Evolutionary conservation across 2,888 invertebrate species (phyloP).

Genomic region (Lasioglossum figueresi): DNA sequence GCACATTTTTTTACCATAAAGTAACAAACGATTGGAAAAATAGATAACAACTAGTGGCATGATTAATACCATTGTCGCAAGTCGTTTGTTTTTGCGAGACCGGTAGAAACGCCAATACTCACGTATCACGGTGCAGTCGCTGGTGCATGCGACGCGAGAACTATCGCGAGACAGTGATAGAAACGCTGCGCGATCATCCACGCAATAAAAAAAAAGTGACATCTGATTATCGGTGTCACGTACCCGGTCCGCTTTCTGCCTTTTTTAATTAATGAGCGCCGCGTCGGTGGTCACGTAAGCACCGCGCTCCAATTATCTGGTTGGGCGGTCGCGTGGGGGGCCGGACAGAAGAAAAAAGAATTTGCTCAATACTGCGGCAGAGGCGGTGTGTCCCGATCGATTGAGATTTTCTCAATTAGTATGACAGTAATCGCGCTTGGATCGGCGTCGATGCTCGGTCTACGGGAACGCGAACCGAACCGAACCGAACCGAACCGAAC

Average conservation of each 20-base stretch:
- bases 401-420: conserved; percentile 54
- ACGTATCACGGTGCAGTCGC: neutral
- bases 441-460: conserved; percentile 27
- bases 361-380: conserved; percentile 20
- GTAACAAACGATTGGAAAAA: neutral
- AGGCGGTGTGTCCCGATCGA: conserved; percentile 29
- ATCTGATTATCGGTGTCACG: conserved; percentile 55
- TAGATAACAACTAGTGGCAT: neutral
- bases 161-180: conserved; percentile 3
- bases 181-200: neutral
- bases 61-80: neutral
- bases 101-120: neutral
- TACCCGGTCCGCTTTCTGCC: conserved; percentile 19
- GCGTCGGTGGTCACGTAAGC: conserved; percentile 37
- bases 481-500: neutral
- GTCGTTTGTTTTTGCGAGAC: neutral
- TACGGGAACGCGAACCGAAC: neutral
- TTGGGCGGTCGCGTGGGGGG: neutral
- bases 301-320: conserved; percentile 48
- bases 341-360: conserved; percentile 22
- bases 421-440: conserved; percentile 38
- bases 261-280: conserved; percentile 54
- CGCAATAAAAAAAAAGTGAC: conserved; percentile 23
- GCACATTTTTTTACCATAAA: neutral
- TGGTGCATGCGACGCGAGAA: neutral